A percentile compares a stretch with the other conserved stretches of the same genome.
These are phyloP conservation scores for Harmothoe impar DNA, from an alignment of 2,888 invertebrate genomes.

Conservation along the genomic window DNA sequence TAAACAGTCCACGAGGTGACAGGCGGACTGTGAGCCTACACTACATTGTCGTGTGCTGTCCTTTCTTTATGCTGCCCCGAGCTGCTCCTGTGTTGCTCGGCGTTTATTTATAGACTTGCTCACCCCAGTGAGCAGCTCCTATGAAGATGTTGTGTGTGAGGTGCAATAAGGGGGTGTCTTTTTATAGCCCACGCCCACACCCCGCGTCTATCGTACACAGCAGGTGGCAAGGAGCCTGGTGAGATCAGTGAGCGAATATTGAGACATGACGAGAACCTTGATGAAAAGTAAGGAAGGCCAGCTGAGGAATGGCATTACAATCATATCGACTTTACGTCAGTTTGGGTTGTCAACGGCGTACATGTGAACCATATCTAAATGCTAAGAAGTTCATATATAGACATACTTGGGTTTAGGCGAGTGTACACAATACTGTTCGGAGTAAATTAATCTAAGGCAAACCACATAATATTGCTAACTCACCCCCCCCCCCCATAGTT, in stretches of 20 bases:
- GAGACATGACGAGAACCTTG: neutral
- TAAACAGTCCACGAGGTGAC: too few relatives aligned
- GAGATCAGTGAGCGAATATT: neutral
- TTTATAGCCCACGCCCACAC: neutral
- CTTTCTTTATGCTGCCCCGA: neutral
- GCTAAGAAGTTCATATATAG: too few relatives aligned
- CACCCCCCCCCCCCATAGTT: neutral
- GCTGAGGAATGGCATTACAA: neutral
- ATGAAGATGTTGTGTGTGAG: conserved; percentile 8
- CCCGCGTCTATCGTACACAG: neutral
- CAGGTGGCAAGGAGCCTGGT: neutral
- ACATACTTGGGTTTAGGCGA: too few relatives aligned
- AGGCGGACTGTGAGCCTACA: neutral
- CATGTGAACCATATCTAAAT: neutral
- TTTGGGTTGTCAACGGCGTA: neutral
- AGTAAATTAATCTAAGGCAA: neutral
- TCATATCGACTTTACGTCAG: neutral
- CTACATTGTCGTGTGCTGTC: neutral
- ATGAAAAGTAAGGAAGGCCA: neutral
- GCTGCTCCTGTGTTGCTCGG: neutral
- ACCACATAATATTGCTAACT: too few relatives aligned
- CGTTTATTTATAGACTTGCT: neutral
- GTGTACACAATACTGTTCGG: too few relatives aligned
- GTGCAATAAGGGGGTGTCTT: neutral
- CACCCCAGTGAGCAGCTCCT: neutral